Evolutionary conservation across 2,888 invertebrate species (phyloP), one percentile per base, ranked within the genome.

Genomic region (Pegoplata infirma): DNA sequence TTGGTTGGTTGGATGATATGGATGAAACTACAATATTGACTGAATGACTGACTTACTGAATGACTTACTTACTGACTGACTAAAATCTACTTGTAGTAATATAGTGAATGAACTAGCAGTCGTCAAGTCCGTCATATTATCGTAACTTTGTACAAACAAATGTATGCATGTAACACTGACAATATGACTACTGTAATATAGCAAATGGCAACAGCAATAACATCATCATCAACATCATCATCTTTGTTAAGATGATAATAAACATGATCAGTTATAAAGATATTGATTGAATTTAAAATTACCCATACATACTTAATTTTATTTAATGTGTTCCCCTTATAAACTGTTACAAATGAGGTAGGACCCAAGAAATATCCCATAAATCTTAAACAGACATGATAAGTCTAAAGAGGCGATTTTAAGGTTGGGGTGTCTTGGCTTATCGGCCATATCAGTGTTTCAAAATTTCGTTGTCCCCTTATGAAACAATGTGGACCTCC

Each of bases 21-120:
- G 16, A 47, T 40, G 10, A 67, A 55, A 28, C 28, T 28, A 32
- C 12, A n/a, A 32, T 32, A 32, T 6, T 47, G 17, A 69, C 49
- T 28, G 17, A 46, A 25, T 61, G 25, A 21, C 3, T 59, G 40
- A 59, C 51, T 53, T 14, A 19, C 17, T 58, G 6, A 32, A 17
- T 55, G 21, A 19, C 67, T 36, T 19, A 36, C n/a, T 51, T 28
- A 28, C 28, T 23, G 58, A 51, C 40, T 64, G 36, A 64, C 66
- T 32, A 51, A 44, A 59, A n/a, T n/a, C n/a, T n/a, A n/a, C n/a
- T 66, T 40, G 59, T 66, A 58, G 58, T 66, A 51, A 14, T 44
- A 17, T 28, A 49, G 36, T 58, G 12, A 58, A 58, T 44, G 58
- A 68, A 68, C 44, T 17, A 51, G 14, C 21, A 44, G 49, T 8